These are phyloP conservation scores for Pelochelys cantorii DNA, from an alignment of 2,797 vertebrate genomes.

Conservation along the genomic window DNA sequence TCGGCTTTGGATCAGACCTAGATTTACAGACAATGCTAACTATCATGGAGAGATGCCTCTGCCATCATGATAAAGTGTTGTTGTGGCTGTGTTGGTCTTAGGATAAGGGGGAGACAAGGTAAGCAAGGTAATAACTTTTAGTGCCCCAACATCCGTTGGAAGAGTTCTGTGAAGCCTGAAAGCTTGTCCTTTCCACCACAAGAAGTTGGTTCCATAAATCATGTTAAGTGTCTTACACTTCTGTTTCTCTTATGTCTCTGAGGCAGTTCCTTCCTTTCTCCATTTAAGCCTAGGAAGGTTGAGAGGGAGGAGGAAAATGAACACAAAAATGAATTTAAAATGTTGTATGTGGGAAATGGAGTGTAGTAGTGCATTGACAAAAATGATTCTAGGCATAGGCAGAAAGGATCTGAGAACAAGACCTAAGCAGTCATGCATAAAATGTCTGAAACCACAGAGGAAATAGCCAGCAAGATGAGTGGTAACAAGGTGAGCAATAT, in stretches of 20 bases:
- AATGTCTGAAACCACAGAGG: constrained; percentile 73
- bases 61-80: rapidly evolving
- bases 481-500: constrained; percentile 70
- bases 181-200: background rate
- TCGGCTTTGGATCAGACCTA: background rate
- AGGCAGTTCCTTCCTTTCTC: rapidly evolving
- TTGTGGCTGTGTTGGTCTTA: background rate
- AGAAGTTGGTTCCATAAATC: background rate
- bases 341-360: constrained; percentile 50
- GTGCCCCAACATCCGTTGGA: background rate
- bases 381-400: constrained; percentile 53
- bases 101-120: background rate
- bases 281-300: background rate
- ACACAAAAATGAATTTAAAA: constrained; percentile 19
- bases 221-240: background rate
- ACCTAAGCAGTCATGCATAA: constrained; percentile 68
- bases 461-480: constrained; percentile 63
- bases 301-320: constrained; percentile 9
- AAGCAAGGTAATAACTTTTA: background rate
- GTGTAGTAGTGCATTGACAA: constrained; percentile 22
- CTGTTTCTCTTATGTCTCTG: background rate
- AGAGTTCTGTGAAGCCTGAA: too few species aligned
- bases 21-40: background rate
- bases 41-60: background rate
- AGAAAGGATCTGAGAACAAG: constrained; percentile 71